phyloP scores from a whole-genome alignment of 2,113 vertebrate genomes.

The Mixornis gularis region DNA sequence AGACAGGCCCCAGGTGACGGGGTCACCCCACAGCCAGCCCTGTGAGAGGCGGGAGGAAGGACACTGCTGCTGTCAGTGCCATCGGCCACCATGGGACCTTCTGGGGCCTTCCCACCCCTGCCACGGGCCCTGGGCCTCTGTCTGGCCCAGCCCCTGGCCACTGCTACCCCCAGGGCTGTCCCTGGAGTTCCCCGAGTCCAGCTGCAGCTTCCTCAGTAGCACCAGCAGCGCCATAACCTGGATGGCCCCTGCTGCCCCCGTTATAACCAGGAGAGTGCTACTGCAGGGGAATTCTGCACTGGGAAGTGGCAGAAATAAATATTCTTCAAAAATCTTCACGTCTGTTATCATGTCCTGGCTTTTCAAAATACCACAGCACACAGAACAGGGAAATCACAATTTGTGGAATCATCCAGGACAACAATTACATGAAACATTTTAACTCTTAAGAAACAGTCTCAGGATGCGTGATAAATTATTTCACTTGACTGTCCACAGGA shows the following conservation, averaged over 20 bases:
- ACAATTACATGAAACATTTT: background rate
- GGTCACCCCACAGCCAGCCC: background rate
- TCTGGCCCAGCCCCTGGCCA: background rate
- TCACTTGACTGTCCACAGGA: background rate
- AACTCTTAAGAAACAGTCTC: background rate
- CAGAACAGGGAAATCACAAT: background rate
- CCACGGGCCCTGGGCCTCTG: no score
- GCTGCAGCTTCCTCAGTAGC: background rate
- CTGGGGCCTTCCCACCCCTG: background rate
- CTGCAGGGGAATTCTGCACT: background rate
- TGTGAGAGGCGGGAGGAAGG: background rate
- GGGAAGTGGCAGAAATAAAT: background rate
- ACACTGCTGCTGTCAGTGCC: background rate
- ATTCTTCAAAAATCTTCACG: background rate
- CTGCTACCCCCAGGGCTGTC: background rate
- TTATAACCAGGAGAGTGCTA: no score
- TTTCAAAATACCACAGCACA: background rate
- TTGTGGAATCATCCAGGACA: background rate
- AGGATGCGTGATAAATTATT: background rate
- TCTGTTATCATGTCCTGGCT: background rate
- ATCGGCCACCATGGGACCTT: background rate
- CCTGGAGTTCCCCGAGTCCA: background rate
- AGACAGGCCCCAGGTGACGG: no score
- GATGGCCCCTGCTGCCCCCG: background rate
- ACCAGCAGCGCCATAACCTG: background rate